Evolutionary conservation across 2,888 invertebrate species (phyloP), one percentile per base, ranked within the genome.

Genomic region (Eupithecia pulchellata): DNA sequence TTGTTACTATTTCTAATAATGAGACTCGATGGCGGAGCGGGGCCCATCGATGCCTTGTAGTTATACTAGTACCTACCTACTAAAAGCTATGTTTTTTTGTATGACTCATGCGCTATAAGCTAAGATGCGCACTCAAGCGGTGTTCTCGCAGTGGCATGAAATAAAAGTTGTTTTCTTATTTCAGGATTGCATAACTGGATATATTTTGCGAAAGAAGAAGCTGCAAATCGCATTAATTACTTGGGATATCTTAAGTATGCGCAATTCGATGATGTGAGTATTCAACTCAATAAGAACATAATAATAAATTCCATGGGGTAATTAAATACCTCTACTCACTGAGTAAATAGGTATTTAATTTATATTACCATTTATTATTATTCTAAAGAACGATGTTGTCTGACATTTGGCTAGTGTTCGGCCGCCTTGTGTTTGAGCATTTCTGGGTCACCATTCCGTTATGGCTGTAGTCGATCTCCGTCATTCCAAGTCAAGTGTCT

Each of bases 161-260:
- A 2, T 14, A 29, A 29, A 65, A 6, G 34, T 17, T 27, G 5
- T 63, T 62, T 57, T 17, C 58, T 29, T 36, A 29, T 86, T 80
- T 72, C 91, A 86, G 98, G 98, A 11, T 94, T 99, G 76, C 99
- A 99, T 88, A 98, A 98, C 87, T 99, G 99, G 98, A 94, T 99
- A 36, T 97, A 97, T 88, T 98, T 97, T 82, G 95, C 96, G 69
- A 95, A 95, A 71, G 96, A 98, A 89, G 98, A 99, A 91, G 85
- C 91, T 57, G 96, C 95, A 0, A 96, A 96, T 66, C 93, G 95
- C 58, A 94, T 96, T 1, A 96, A 98, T 89, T 98, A 98, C 89
- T 95, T 97, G 78, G 98, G 98, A 17, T 97, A 97, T 81, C 90
- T 97, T 77, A 96, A 96, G 82, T 96, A 96, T 82, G 78, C 96